Base-by-base conservation (phyloP, 1,140 invertebrate species). In the Charaxes varanes region DNA sequence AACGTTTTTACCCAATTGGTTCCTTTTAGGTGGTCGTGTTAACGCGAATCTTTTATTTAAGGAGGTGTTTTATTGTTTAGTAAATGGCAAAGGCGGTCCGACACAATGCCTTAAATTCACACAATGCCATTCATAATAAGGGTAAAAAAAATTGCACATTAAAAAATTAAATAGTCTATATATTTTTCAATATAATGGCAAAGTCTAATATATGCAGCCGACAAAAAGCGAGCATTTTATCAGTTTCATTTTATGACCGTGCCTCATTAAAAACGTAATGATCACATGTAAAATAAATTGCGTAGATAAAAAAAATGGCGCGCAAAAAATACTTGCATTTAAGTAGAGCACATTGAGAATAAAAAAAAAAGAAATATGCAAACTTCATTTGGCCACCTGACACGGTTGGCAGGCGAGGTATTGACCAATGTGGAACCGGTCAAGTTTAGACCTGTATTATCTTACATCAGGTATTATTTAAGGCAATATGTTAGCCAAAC, bases 1-100 rank as follows among this genome's bases (percentile, higher is more conserved):
- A 59, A 49, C 30, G 34, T 38, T n/a, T n/a, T n/a, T n/a, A n/a
- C 0, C 14, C n/a, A 7, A 16, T 28, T 15, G 11, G 13, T 3
- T 22, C 44, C 55, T 32, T 54, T 53, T 46, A 58, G 53, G 62
- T 63, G 68, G 56, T 63, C 56, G 41, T 50, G 61, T 63, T 69
- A 62, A 50, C 51, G 44, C 41, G 42, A 50, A 59, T 49, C 55
- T 53, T 46, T 54, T 50, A 28, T 62, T 61, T 63, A 52, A 54
- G 53, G 44, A 41, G 41, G 34, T 27, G 14, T 62, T 53, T 34
- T 37, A 53, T 57, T 62, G 53, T 60, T 56, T 32, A 12, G 27
- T 23, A 45, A 19, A 41, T 49, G 21, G 28, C 37, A 65, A 61
- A 57, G 51, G 30, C 13, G 26, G 32, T 26, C 62, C 62, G 65